Percentiles rank a stretch among this genome's conserved stretches.
Conservation (phyloP, 2,888 invertebrate species). For the Pachymerium ferrugineum region DNA sequence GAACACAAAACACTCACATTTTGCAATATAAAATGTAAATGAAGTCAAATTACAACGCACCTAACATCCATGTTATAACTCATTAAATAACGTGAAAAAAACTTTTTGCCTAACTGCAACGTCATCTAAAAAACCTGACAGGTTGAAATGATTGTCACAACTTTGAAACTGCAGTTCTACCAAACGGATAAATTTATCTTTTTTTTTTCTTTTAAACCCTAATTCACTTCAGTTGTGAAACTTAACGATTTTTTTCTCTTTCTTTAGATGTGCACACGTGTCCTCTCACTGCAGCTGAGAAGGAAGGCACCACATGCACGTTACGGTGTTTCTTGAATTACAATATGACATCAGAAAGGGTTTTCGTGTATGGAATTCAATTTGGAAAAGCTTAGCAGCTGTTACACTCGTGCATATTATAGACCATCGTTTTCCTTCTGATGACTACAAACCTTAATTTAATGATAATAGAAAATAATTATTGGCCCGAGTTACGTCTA, state of each 20-base stretch:
- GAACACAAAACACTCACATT: neutral
- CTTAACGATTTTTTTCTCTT: neutral
- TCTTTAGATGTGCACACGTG: neutral
- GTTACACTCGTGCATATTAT: conserved; percentile 9
- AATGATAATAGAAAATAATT: conserved; percentile 27
- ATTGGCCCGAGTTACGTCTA: neutral
- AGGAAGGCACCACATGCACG: conserved; percentile 24
- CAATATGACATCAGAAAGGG: conserved; percentile 5
- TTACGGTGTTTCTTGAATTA: conserved; percentile 27
- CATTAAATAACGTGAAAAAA: too few species aligned
- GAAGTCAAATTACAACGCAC: neutral
- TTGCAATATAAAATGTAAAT: conserved; percentile 20
- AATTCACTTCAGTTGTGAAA: conserved; percentile 14
- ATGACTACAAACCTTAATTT: conserved; percentile 23
- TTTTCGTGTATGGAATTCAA: conserved; percentile 21
- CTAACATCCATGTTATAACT: too few species aligned
- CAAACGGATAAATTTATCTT: neutral
- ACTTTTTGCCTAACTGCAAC: neutral
- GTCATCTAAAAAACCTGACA: neutral
- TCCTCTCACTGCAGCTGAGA: conserved; percentile 1
- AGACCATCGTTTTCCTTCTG: conserved; percentile 15
- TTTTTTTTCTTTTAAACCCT: neutral
- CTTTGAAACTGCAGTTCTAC: neutral
- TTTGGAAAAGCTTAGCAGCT: conserved; percentile 14
- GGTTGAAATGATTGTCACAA: conserved; percentile 11